Percentiles rank a stretch among this genome's conserved stretches.
These are phyloP conservation scores for Doryteuthis pealeii DNA, from an alignment of 1,140 invertebrate genomes.

Conservation along the genomic window DNA sequence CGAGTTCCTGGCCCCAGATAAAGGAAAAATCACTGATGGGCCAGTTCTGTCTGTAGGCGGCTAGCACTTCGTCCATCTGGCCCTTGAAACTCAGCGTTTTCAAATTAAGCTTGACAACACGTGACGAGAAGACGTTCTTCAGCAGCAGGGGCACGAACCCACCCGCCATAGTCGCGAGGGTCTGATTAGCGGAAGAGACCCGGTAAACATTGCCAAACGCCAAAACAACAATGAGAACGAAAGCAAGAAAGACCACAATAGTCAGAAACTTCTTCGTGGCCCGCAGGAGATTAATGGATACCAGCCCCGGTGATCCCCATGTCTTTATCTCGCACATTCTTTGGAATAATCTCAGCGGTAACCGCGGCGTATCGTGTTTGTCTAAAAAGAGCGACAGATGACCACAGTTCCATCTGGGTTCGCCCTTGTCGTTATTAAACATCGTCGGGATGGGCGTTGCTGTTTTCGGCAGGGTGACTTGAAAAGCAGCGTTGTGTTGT, in stretches of 20 bases:
- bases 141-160: conserved; percentile 57
- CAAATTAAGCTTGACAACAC: conserved; percentile 47
- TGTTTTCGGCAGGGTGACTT: conserved; percentile 36
- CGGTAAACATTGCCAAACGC: conserved; percentile 54
- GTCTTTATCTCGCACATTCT: conserved; percentile 52
- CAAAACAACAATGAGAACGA: conserved; percentile 58
- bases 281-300: conserved; percentile 51
- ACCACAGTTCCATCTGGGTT: conserved; percentile 51
- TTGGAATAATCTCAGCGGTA: conserved; percentile 53
- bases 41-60: conserved; percentile 55
- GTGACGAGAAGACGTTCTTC: conserved; percentile 52
- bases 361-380: conserved; percentile 54
- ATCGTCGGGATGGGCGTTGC: conserved; percentile 41
- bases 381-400: conserved; percentile 55
- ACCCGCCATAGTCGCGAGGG: conserved; percentile 53
- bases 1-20: conserved; percentile 32
- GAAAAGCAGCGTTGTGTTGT: conserved; percentile 54
- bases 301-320: conserved; percentile 54
- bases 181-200: conserved; percentile 57
- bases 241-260: conserved; percentile 54
- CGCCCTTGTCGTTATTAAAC: conserved; percentile 43
- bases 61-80: conserved; percentile 56
- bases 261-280: conserved; percentile 56
- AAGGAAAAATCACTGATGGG: conserved; percentile 47
- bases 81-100: conserved; percentile 56